Percentiles rank a stretch among this genome's conserved stretches.
Conservation (phyloP, 2,113 vertebrate genomes). For the Pluvialis apricaria region DNA sequence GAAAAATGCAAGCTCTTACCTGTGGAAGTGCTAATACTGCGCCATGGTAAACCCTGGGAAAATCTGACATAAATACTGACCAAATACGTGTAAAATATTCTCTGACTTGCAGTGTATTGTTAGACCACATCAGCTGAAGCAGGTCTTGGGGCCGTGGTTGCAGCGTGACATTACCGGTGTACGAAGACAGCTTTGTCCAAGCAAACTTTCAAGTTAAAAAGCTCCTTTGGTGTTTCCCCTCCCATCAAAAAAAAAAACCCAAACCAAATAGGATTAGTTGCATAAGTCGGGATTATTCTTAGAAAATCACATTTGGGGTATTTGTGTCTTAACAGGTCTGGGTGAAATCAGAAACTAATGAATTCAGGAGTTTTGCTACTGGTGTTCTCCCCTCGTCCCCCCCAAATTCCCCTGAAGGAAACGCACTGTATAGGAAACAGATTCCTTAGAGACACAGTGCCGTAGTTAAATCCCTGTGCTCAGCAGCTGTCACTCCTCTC, state of each 20-base stretch:
- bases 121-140: background rate
- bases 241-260: background rate
- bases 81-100: background rate
- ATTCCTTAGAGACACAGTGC: background rate
- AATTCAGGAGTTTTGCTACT: background rate
- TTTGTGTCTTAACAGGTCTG: background rate
- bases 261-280: background rate
- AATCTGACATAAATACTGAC: background rate
- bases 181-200: background rate
- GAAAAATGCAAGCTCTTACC: background rate
- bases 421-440: fast-evolving
- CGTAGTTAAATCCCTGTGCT: background rate
- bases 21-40: background rate
- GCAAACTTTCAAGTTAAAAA: background rate
- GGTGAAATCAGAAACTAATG: background rate
- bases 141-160: background rate
- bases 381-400: background rate
- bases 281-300: background rate
- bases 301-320: background rate
- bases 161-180: too few relatives aligned
- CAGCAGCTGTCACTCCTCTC: background rate
- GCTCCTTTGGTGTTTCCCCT: background rate
- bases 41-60: background rate
- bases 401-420: background rate
- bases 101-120: background rate